Evolutionary conservation across 2,888 invertebrate genomes (phyloP).

Genomic region (Amphipoea lucens): DNA sequence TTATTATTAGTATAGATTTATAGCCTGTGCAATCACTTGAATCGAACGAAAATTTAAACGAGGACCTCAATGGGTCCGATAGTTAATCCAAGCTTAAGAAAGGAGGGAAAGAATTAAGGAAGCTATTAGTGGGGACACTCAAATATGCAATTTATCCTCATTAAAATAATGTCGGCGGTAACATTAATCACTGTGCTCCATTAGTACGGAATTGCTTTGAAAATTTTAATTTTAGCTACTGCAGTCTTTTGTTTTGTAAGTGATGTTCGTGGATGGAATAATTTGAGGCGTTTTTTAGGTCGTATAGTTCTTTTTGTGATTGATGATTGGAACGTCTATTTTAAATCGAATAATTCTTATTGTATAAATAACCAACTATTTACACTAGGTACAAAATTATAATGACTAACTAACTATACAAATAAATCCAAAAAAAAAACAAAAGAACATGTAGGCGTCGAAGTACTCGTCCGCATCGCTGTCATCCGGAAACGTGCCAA

Average conservation of each 20-base stretch:
- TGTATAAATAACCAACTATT: too few species aligned
- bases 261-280: conserved; percentile 40
- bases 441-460: too few species aligned
- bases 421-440: too few species aligned
- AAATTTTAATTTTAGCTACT: conserved; percentile 78
- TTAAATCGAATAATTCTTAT: not conserved
- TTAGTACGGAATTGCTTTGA: conserved; percentile 81
- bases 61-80: conserved; percentile 55
- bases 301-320: not conserved
- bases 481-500: too few species aligned
- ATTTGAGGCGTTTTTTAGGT: conserved; percentile 20
- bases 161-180: conserved; percentile 84
- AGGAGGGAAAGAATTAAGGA: conserved; percentile 82
- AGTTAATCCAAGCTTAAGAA: conserved; percentile 74
- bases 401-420: too few species aligned
- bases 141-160: conserved; percentile 88
- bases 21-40: conserved; percentile 23
- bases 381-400: too few species aligned
- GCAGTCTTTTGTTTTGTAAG: conserved; percentile 52
- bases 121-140: conserved; percentile 80
- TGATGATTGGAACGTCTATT: not conserved
- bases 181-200: conserved; percentile 87
- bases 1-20: conserved; percentile 7
- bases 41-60: conserved; percentile 50
- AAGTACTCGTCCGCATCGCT: too few species aligned